These are phyloP conservation scores for Pollimyrus isidori DNA, from an alignment of 2,113 vertebrate genomes.

Conservation along the genomic window DNA sequence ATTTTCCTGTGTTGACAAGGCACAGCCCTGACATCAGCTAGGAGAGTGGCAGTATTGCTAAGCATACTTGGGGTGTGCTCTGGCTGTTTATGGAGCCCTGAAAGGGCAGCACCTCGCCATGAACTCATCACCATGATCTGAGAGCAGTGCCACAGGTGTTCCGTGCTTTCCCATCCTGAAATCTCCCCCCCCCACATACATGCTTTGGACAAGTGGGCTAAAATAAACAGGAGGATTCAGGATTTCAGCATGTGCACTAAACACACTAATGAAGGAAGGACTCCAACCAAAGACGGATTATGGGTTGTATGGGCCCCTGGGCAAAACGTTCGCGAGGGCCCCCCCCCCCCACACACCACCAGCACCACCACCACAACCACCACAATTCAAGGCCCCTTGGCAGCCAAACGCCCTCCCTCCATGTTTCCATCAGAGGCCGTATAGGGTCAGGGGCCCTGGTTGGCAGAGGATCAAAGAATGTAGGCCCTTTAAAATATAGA, in stretches of 20 bases:
- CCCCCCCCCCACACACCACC: too few relatives aligned
- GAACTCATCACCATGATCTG: not conserved
- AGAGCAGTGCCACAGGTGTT: not conserved
- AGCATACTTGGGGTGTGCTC: not conserved
- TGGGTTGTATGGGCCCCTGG: too few relatives aligned
- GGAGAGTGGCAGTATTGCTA: not conserved
- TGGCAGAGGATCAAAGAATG: too few relatives aligned
- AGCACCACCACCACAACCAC: too few relatives aligned
- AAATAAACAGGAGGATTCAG: not conserved
- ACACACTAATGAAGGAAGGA: not conserved
- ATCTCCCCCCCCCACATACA: not conserved
- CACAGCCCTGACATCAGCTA: not conserved
- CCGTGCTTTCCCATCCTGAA: not conserved
- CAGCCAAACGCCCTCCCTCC: too few relatives aligned
- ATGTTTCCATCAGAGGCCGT: too few relatives aligned
- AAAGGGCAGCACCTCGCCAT: not conserved
- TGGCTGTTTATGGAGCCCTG: not conserved
- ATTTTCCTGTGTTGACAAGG: not conserved
- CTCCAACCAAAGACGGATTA: too few relatives aligned
- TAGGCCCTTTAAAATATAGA: too few relatives aligned
- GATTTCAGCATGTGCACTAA: not conserved
- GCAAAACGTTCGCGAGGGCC: too few relatives aligned
- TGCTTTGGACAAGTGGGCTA: not conserved
- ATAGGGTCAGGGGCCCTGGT: too few relatives aligned
- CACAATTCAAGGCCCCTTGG: too few relatives aligned